Evolutionary conservation across 2,797 vertebrate species (phyloP).

Genomic region (Anguilla megastoma): DNA sequence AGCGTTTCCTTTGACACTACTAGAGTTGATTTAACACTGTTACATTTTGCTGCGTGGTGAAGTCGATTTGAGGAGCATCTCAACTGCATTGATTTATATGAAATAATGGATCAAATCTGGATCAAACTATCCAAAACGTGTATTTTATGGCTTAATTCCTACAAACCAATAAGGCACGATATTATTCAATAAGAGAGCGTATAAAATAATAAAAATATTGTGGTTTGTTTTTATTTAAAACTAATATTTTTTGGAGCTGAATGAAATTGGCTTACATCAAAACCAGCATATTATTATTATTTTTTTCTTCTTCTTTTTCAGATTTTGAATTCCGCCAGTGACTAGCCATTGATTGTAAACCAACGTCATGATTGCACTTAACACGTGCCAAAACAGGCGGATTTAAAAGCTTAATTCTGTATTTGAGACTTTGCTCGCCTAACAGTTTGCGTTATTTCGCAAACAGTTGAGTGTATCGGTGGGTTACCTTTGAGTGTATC

Average conservation of each 20-base stretch:
- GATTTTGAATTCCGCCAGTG: background rate
- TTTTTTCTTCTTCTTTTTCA: background rate
- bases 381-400: background rate
- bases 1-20: too few species aligned
- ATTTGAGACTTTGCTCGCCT: background rate
- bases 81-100: background rate
- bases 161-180: background rate
- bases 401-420: background rate
- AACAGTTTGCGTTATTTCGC: background rate
- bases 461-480: slow-evolving; percentile 52
- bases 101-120: background rate
- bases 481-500: slow-evolving; percentile 57
- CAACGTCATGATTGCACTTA: background rate
- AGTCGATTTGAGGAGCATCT: background rate
- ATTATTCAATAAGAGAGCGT: background rate
- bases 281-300: background rate
- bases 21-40: background rate
- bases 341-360: background rate
- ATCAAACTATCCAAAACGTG: background rate
- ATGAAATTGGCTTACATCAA: background rate
- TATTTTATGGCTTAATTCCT: background rate
- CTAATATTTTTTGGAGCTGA: background rate
- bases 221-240: too few species aligned
- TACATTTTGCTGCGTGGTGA: background rate
- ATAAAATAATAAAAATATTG: background rate